Evolutionary conservation across 1,140 invertebrate genomes (phyloP).

Genomic region (Dinoponera quadriceps): DNA sequence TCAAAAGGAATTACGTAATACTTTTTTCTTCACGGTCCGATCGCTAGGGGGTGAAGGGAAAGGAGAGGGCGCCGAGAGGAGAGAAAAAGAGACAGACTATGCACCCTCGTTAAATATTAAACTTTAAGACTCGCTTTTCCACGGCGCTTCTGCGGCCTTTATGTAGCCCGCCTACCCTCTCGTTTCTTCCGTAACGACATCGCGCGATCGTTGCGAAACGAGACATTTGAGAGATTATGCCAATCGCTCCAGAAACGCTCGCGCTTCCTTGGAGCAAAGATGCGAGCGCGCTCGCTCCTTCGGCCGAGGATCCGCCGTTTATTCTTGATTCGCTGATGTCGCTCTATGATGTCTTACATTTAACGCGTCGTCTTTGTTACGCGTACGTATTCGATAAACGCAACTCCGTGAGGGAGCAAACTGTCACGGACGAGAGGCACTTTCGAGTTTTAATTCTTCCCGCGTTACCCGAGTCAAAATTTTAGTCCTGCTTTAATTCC

Average conservation of each 20-base stretch:
- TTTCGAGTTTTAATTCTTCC: too few relatives aligned
- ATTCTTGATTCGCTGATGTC: constrained; percentile 52
- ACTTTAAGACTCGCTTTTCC: constrained; percentile 77
- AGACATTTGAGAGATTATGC: constrained; percentile 84
- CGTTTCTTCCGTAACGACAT: constrained; percentile 77
- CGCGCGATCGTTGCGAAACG: constrained; percentile 79
- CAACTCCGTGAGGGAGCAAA: background rate
- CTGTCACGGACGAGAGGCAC: too few relatives aligned
- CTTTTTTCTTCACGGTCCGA: constrained; percentile 74
- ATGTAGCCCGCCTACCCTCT: constrained; percentile 46
- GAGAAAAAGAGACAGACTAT: constrained; percentile 9
- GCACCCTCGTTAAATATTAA: constrained; percentile 84
- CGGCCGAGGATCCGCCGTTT: constrained; percentile 31
- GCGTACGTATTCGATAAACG: background rate
- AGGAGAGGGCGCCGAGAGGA: constrained; percentile 36
- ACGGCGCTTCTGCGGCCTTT: constrained; percentile 54
- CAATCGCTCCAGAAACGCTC: constrained; percentile 76
- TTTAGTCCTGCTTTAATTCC: too few relatives aligned
- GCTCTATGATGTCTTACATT: constrained; percentile 11
- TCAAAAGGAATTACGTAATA: constrained; percentile 84
- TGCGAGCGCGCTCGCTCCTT: constrained; percentile 1
- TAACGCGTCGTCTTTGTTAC: background rate
- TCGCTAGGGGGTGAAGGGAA: constrained; percentile 37
- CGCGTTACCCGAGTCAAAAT: too few relatives aligned
- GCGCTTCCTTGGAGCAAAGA: constrained; percentile 33